Percentiles rank a stretch among this genome's conserved stretches.
These are phyloP conservation scores for Liposcelis brunnea DNA, from an alignment of 2,888 invertebrate genomes.

Conservation along the genomic window DNA sequence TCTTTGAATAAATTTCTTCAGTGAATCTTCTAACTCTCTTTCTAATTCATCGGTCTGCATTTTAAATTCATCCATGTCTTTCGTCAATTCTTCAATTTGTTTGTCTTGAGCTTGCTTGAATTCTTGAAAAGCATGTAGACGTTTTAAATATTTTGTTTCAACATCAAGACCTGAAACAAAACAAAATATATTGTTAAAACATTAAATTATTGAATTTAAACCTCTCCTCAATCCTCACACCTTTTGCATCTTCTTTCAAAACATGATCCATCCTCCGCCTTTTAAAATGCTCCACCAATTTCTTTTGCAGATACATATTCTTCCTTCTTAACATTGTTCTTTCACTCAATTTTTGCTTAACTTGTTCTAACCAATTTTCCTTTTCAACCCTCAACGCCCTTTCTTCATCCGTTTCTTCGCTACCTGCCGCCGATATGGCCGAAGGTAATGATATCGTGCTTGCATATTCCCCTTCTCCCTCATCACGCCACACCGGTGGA, in stretches of 20 bases:
- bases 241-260: conserved; percentile 6
- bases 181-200: neutral
- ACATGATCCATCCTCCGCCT: conserved; percentile 5
- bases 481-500: no score
- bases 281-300: conserved; percentile 6
- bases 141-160: conserved; percentile 1
- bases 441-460: no score
- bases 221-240: no score
- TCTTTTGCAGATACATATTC: conserved; percentile 3
- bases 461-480: no score
- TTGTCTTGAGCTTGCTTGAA: neutral
- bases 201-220: neutral
- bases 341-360: neutral
- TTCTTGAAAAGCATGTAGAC: neutral
- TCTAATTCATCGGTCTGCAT: neutral
- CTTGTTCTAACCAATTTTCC: no score
- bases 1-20: conserved; percentile 3
- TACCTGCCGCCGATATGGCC: no score
- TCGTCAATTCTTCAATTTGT: neutral
- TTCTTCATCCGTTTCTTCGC: no score
- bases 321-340: neutral
- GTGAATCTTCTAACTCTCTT: neutral
- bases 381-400: no score
- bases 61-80: neutral
- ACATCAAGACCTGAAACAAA: conserved; percentile 1